Percentiles rank a stretch among this genome's conserved stretches.
These are phyloP conservation scores for Drosophila tripunctata DNA, from an alignment of 2,888 invertebrate species.

Conservation along the genomic window DNA sequence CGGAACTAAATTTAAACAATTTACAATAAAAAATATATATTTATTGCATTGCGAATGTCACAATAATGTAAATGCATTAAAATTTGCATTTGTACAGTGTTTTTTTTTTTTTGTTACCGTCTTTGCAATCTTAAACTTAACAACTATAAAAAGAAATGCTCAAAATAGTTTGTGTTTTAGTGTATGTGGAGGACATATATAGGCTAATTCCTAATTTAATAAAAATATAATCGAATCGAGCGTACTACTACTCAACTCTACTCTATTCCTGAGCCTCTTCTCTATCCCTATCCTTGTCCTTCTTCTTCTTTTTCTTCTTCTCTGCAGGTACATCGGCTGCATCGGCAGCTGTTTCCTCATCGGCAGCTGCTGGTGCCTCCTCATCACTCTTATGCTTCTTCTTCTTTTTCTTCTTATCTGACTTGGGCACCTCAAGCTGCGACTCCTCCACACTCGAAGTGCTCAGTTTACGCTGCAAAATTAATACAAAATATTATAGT, in stretches of 20 bases:
- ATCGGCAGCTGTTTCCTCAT: constrained; percentile 60
- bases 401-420: constrained; percentile 85
- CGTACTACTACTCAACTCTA: no score
- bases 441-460: constrained; percentile 13
- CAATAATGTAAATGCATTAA: constrained; percentile 67
- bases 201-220: constrained; percentile 55
- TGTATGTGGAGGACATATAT: constrained; percentile 36
- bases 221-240: no score
- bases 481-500: no score
- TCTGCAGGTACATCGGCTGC: constrained; percentile 77
- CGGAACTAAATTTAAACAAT: constrained; percentile 1
- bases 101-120: no score
- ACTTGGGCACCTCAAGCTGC: constrained; percentile 84
- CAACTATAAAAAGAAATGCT: constrained; percentile 48
- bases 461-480: constrained; percentile 82
- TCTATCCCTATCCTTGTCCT: constrained; percentile 86
- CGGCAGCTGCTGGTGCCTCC: constrained; percentile 77
- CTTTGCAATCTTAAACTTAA: constrained; percentile 54
- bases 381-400: constrained; percentile 89
- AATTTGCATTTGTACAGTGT: constrained; percentile 61
- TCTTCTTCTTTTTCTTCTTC: constrained; percentile 92
- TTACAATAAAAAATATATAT: constrained; percentile 69
- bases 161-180: no score
- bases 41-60: constrained; percentile 77
- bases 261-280: constrained; percentile 84